A percentile compares a stretch with the other conserved stretches of the same genome.
Evolutionary conservation across 2,888 invertebrate species (phyloP).

Genomic region (Epistrophe eligans): DNA sequence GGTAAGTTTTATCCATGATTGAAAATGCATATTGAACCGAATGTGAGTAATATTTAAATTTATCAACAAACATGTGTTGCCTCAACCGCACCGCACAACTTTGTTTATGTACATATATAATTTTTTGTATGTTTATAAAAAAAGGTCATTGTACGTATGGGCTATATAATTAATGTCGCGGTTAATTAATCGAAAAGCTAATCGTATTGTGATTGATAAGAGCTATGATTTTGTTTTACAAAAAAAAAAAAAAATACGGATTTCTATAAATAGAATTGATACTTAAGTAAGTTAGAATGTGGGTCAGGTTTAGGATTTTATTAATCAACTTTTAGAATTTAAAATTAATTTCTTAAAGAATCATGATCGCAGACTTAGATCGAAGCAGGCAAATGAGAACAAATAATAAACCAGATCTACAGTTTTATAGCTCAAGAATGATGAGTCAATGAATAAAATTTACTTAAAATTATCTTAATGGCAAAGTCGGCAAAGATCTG

Average conservation of each 20-base stretch:
- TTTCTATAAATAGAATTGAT: neutral
- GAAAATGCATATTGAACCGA: constrained; percentile 51
- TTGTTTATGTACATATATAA: constrained; percentile 12
- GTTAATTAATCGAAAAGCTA: constrained; percentile 42
- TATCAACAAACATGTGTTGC: constrained; percentile 38
- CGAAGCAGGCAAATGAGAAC: no score
- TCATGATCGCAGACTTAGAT: no score
- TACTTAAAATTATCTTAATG: no score
- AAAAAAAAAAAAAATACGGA: neutral
- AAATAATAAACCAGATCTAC: no score
- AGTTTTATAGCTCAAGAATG: no score
- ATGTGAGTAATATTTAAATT: constrained; percentile 47
- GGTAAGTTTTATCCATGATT: constrained; percentile 35
- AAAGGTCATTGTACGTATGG: constrained; percentile 68
- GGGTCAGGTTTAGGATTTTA: neutral
- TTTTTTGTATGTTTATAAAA: constrained; percentile 32
- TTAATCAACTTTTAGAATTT: neutral
- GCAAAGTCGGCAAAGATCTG: no score
- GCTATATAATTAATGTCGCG: constrained; percentile 50
- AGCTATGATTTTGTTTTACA: neutral
- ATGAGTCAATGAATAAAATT: no score
- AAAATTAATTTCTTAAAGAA: neutral
- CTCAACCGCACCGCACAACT: no score
- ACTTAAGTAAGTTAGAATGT: neutral
- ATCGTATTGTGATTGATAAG: constrained; percentile 6